These are phyloP conservation scores for Channa argus DNA, from an alignment of 2,113 vertebrate genomes.

Conservation along the genomic window DNA sequence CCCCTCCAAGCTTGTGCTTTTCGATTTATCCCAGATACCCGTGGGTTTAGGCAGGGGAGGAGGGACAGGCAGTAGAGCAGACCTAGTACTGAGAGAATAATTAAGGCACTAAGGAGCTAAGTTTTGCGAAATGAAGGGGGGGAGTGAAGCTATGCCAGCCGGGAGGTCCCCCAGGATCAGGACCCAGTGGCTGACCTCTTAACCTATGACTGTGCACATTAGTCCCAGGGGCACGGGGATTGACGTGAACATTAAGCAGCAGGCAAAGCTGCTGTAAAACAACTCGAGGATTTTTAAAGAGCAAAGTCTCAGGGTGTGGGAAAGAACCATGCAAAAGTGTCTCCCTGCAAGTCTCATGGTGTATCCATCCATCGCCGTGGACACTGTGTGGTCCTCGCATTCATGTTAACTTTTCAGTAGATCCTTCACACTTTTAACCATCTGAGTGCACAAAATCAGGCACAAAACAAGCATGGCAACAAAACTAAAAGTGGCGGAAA, in stretches of 20 bases:
- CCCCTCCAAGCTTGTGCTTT: conserved; percentile 43
- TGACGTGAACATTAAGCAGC: conserved; percentile 30
- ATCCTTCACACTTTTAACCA: too few relatives aligned
- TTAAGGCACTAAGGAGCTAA: conserved; percentile 59
- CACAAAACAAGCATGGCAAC: too few relatives aligned
- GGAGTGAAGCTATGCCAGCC: conserved; percentile 51
- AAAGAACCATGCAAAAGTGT: too few relatives aligned
- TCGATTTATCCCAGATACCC: conserved; percentile 63
- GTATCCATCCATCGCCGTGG: too few relatives aligned
- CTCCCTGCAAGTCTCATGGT: too few relatives aligned
- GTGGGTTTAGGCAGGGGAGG: conserved; percentile 3
- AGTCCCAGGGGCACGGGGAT: conserved; percentile 62
- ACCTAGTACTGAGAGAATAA: conserved; percentile 47
- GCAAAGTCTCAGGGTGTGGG: too few relatives aligned
- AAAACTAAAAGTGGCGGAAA: too few relatives aligned
- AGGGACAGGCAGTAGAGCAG: not conserved
- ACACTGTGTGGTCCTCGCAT: too few relatives aligned
- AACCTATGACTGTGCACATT: conserved; percentile 70
- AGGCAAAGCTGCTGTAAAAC: too few relatives aligned
- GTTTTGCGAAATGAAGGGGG: conserved; percentile 49
- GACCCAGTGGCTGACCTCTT: conserved; percentile 69
- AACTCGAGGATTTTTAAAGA: too few relatives aligned
- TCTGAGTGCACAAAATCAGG: too few relatives aligned
- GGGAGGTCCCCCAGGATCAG: conserved; percentile 53
- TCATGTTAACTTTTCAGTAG: too few relatives aligned